Conservation (phyloP, 2,888 invertebrate genomes). For the Hyles lineata region DNA sequence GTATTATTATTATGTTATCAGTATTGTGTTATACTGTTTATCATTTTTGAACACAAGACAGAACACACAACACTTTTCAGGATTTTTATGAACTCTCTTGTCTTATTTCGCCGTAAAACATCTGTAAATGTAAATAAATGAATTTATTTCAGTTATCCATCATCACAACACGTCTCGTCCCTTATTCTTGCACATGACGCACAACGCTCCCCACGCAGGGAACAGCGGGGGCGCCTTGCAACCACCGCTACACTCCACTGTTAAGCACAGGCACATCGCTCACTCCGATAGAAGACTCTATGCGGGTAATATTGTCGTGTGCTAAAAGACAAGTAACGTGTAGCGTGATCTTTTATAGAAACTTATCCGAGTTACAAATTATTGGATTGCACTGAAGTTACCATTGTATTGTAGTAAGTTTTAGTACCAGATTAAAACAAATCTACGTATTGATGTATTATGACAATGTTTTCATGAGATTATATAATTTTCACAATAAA, state of each 20-base stretch:
- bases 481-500: background rate
- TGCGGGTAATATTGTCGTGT: conserved; percentile 84
- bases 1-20: no score
- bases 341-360: no score
- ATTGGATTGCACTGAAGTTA: no score
- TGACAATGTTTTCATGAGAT: background rate
- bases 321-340: no score
- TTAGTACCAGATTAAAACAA: no score
- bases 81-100: no score
- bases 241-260: conserved; percentile 87
- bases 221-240: conserved; percentile 90
- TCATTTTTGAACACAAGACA: no score
- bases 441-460: no score
- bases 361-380: no score
- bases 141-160: conserved; percentile 79
- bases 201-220: conserved; percentile 92
- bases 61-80: no score
- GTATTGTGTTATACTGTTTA: no score
- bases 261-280: conserved; percentile 88
- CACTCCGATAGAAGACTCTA: conserved; percentile 89
- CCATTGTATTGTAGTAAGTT: no score
- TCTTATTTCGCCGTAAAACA: background rate
- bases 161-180: conserved; percentile 86
- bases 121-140: background rate
- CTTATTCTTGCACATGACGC: conserved; percentile 92